Evolutionary conservation across 2,888 invertebrate species (phyloP).

Genomic region (Sinhomidia bicolor): DNA sequence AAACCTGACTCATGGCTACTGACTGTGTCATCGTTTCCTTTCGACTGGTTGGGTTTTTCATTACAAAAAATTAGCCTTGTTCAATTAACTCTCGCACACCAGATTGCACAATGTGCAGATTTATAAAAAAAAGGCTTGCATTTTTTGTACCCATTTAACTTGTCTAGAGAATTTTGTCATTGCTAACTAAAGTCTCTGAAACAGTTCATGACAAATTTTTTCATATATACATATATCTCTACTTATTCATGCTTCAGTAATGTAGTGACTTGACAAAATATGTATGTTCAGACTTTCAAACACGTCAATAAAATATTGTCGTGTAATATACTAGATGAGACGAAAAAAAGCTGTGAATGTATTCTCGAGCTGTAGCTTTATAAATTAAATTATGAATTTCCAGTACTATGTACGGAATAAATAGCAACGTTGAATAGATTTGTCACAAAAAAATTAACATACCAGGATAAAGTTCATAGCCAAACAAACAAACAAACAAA

Average conservation of each 20-base stretch:
- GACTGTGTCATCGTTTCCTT: conserved; percentile 11
- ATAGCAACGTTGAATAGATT: neutral
- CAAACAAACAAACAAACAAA: conserved; percentile 35
- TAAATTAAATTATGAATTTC: neutral
- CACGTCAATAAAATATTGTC: too few relatives aligned
- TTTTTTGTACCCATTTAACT: neutral
- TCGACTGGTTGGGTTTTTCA: conserved; percentile 50
- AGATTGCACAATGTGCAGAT: neutral
- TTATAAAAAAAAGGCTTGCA: neutral
- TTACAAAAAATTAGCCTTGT: conserved; percentile 54
- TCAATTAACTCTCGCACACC: conserved; percentile 45
- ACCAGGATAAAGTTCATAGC: neutral
- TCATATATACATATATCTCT: too few relatives aligned
- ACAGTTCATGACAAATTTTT: conserved; percentile 17
- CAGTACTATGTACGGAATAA: neutral
- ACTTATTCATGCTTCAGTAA: neutral
- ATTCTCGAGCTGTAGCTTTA: neutral
- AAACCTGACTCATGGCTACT: conserved; percentile 34
- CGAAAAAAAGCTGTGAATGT: neutral
- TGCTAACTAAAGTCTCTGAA: neutral
- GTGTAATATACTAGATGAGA: neutral
- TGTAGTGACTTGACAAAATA: conserved; percentile 5
- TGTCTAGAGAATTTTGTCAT: neutral
- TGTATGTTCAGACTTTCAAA: neutral
- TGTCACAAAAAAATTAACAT: neutral